phyloP scores from a whole-genome alignment of 2,797 vertebrate species.

The Discoglossus pictus region DNA sequence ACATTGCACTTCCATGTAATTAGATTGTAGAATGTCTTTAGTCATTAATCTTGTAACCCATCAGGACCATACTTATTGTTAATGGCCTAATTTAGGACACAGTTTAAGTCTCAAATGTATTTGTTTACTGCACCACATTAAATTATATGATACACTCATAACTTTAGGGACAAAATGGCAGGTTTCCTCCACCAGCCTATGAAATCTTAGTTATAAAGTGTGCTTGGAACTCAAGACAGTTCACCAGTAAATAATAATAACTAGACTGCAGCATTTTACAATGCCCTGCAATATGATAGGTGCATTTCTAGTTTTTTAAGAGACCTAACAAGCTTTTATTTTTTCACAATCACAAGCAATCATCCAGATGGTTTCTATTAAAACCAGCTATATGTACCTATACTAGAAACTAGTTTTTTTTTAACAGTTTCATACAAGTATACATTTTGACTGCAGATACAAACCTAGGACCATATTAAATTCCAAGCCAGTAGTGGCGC shows the following conservation, averaged over 20 bases:
- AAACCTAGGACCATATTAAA: too few relatives aligned
- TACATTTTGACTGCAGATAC: too few relatives aligned
- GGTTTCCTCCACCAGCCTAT: neutral
- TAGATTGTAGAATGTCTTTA: constrained; percentile 57
- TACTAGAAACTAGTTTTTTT: too few relatives aligned
- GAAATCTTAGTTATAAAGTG: neutral
- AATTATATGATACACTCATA: constrained; percentile 62
- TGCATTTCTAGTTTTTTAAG: too few relatives aligned
- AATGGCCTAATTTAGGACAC: constrained; percentile 64
- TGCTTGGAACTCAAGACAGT: neutral
- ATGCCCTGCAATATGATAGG: too few relatives aligned
- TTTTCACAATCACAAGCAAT: too few relatives aligned
- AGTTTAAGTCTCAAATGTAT: constrained; percentile 49
- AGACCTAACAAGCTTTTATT: too few relatives aligned
- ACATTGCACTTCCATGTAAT: constrained; percentile 52
- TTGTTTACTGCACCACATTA: constrained; percentile 66
- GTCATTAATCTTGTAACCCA: constrained; percentile 57
- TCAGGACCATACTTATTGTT: constrained; percentile 52
- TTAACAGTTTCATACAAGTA: too few relatives aligned
- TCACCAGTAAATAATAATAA: neutral
- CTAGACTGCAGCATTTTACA: neutral
- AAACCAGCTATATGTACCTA: too few relatives aligned
- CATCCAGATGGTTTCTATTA: too few relatives aligned
- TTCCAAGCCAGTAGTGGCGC: too few relatives aligned
- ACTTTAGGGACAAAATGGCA: constrained; percentile 48